phyloP scores from a whole-genome alignment of 2,797 vertebrate genomes.

The Sorex maritimensis region DNA sequence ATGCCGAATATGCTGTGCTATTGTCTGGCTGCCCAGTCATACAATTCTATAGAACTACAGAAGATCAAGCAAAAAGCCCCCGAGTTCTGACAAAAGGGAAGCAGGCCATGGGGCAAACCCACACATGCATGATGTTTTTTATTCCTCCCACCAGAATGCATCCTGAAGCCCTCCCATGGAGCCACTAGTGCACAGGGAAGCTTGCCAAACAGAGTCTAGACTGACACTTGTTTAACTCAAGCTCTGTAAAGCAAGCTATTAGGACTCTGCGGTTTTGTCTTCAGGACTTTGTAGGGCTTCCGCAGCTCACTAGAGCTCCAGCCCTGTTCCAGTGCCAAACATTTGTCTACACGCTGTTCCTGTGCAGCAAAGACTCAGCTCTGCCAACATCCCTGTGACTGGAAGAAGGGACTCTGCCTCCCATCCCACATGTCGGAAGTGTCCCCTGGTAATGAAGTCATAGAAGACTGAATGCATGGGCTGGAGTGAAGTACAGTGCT shows the following conservation, averaged over 20 bases:
- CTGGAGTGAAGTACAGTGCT: conserved; percentile 47
- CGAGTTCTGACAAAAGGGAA: background rate
- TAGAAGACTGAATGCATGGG: conserved; percentile 69
- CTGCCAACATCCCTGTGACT: conserved; percentile 86
- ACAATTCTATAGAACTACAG: background rate
- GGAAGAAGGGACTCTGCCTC: conserved; percentile 83
- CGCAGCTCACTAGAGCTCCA: conserved; percentile 86
- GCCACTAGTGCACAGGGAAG: conserved; percentile 24
- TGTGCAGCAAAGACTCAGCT: conserved; percentile 81
- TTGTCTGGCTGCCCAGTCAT: background rate
- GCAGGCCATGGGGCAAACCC: background rate
- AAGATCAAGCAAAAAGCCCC: background rate
- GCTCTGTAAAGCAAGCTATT: conserved; percentile 80
- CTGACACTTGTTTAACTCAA: conserved; percentile 73
- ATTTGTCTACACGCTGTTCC: conserved; percentile 87
- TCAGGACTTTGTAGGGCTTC: conserved; percentile 69
- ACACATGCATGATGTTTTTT: background rate
- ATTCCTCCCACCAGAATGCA: background rate
- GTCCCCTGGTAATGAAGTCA: conserved; percentile 89
- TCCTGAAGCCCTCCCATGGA: conserved; percentile 7
- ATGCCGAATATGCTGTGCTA: no score
- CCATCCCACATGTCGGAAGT: conserved; percentile 79
- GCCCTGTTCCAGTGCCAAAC: conserved; percentile 87
- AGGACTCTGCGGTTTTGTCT: conserved; percentile 86
- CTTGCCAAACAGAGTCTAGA: conserved; percentile 62